Conservation (phyloP, 2,888 invertebrate species). For the Drosophila pegasa region DNA sequence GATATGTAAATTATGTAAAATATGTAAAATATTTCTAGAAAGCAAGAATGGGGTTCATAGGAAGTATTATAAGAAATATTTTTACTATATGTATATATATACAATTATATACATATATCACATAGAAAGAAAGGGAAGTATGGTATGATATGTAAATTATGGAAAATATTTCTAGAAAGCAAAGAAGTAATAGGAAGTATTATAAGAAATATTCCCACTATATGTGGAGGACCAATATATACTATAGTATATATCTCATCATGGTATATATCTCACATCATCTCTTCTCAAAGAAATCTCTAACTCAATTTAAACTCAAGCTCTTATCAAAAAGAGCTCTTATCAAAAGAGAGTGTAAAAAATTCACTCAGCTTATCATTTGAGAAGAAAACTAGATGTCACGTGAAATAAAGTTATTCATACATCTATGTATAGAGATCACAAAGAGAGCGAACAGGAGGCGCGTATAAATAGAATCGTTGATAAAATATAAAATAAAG, state of each 20-base stretch:
- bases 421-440: no score
- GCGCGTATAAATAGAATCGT: conserved; percentile 19
- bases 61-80: no score
- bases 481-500: conserved; percentile 8
- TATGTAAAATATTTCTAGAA: background rate
- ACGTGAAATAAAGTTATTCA: background rate
- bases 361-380: conserved; percentile 3
- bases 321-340: background rate
- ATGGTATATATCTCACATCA: no score
- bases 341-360: background rate
- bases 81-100: no score
- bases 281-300: background rate
- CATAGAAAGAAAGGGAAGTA: background rate
- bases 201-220: no score
- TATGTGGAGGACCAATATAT: no score
- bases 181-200: background rate
- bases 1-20: background rate
- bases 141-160: background rate
- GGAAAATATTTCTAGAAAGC: background rate
- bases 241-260: no score
- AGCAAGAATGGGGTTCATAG: background rate
- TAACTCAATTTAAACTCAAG: background rate
- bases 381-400: background rate
- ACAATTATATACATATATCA: background rate
- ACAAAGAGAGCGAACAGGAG: background rate